A percentile compares a stretch with the other conserved stretches of the same genome.
phyloP scores from a whole-genome alignment of 2,797 vertebrate species.

The Pogonophryne albipinna region DNA sequence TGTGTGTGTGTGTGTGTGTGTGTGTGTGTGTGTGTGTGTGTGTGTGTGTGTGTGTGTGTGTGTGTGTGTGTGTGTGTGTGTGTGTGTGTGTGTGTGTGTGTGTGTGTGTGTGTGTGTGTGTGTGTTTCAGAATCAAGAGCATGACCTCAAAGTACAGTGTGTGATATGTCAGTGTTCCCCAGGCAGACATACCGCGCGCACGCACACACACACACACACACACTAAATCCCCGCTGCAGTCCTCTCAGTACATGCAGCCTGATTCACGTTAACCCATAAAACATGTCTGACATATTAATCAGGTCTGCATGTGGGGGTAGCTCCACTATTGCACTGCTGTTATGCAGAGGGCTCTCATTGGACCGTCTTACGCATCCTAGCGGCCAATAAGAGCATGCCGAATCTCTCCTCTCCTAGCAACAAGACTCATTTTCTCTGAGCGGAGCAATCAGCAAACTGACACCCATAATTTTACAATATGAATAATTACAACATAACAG shows the following conservation, averaged over 20 bases:
- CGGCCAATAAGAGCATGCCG: constrained; percentile 86
- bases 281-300: constrained; percentile 90
- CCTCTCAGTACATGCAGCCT: constrained; percentile 77
- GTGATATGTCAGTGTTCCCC: constrained; percentile 46
- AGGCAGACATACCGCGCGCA: constrained; percentile 15
- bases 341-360: constrained; percentile 82
- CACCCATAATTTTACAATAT: constrained; percentile 93
- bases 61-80: neutral
- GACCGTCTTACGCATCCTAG: constrained; percentile 76
- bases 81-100: constrained; percentile 12
- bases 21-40: too few species aligned
- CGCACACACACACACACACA: constrained; percentile 27
- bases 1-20: too few species aligned
- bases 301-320: constrained; percentile 83
- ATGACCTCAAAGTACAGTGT: constrained; percentile 57
- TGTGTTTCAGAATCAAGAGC: constrained; percentile 44
- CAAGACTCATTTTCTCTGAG: constrained; percentile 86
- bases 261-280: constrained; percentile 87
- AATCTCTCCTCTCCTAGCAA: constrained; percentile 95
- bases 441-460: constrained; percentile 86
- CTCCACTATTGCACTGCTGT: constrained; percentile 76
- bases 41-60: too few species aligned
- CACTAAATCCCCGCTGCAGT: constrained; percentile 67
- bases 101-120: constrained; percentile 2
- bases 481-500: constrained; percentile 86